Percentiles rank a stretch among this genome's conserved stretches.
phyloP scores from a whole-genome alignment of 2,113 vertebrate species.

The Charina bottae region DNA sequence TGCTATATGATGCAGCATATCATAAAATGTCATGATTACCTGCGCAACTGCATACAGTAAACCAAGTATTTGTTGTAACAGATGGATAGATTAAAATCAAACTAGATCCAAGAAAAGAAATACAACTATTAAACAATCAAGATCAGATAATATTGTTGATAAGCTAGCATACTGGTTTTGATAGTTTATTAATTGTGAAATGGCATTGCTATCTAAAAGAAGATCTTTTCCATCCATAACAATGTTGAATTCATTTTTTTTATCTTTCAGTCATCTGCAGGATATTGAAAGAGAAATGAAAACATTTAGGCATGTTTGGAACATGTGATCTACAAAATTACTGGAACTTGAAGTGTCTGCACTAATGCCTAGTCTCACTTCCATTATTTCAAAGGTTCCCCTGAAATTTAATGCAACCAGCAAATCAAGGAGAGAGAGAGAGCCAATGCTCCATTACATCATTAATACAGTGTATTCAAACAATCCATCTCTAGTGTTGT shows the following conservation, averaged over 20 bases:
- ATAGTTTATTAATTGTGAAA: constrained; percentile 56
- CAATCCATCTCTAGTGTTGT: constrained; percentile 79
- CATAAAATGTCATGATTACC: not conserved
- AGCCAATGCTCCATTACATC: constrained; percentile 79
- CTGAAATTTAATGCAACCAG: constrained; percentile 78
- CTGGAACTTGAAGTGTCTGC: constrained; percentile 68
- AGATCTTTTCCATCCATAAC: constrained; percentile 63
- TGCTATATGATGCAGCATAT: not conserved
- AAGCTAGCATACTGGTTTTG: constrained; percentile 41
- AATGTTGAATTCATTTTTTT: constrained; percentile 72
- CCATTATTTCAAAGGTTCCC: constrained; percentile 77
- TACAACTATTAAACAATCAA: constrained; percentile 50
- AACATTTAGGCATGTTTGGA: constrained; percentile 70
- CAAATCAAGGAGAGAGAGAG: constrained; percentile 80
- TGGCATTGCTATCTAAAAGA: constrained; percentile 54
- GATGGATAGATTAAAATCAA: constrained; percentile 23
- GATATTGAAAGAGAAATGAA: constrained; percentile 76
- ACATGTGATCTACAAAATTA: constrained; percentile 77
- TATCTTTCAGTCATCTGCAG: constrained; percentile 77
- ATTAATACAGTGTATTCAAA: constrained; percentile 78
- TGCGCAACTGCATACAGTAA: not conserved
- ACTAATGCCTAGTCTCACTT: constrained; percentile 71
- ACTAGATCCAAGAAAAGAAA: constrained; percentile 52
- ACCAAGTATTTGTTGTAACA: constrained; percentile 5
- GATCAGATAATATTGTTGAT: constrained; percentile 36